Conservation (phyloP, 2,888 invertebrate genomes). For the Nephrotoma guestfalica region DNA sequence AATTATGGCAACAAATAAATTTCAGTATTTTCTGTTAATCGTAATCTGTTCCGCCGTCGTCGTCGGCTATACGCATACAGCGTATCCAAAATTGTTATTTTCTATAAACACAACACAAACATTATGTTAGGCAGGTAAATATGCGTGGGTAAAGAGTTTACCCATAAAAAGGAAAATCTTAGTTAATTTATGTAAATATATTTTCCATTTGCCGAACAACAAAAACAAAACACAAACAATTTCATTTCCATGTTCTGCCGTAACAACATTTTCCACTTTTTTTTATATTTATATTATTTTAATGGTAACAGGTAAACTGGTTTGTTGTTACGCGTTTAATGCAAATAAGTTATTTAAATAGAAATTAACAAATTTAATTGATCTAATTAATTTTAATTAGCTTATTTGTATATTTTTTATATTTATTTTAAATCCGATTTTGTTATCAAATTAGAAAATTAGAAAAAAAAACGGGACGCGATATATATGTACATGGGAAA, state of each 20-base stretch:
- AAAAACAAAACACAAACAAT: neutral
- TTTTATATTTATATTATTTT: neutral
- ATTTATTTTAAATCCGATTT: neutral
- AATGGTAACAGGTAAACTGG: neutral
- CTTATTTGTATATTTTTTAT: neutral
- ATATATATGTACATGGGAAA: neutral
- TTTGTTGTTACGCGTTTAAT: neutral
- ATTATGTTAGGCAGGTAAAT: no score
- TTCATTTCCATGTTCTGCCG: neutral
- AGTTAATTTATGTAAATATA: neutral
- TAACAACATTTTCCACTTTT: neutral
- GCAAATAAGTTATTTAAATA: neutral
- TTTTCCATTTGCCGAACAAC: neutral
- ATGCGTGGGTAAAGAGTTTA: no score
- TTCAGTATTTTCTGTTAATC: neutral
- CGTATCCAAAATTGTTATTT: neutral
- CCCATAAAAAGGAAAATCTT: neutral
- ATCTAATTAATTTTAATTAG: neutral
- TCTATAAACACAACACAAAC: neutral
- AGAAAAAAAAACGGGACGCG: neutral
- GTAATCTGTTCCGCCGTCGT: neutral
- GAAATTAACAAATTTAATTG: neutral
- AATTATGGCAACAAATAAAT: neutral
- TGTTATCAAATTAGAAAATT: neutral
- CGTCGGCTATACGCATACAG: neutral